These are phyloP conservation scores for Uromys caudimaculatus DNA, from an alignment of 2,797 vertebrate species.

Conservation along the genomic window DNA sequence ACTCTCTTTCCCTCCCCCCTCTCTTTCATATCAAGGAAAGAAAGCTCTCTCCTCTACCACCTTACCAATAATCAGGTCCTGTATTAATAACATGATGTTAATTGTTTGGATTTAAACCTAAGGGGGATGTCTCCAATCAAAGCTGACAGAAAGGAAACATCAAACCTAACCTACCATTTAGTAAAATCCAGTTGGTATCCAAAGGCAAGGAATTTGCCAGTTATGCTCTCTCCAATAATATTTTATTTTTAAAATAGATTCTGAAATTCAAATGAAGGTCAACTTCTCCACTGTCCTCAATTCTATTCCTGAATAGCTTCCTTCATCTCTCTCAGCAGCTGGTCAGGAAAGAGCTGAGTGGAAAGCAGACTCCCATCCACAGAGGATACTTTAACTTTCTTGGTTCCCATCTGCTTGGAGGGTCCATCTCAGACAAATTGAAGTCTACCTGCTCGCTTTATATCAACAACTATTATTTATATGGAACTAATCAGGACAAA, in stretches of 20 bases:
- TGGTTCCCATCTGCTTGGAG: not conserved
- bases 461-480: not conserved
- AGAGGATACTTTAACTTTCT: not conserved
- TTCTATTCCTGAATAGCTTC: not conserved
- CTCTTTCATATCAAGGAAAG: not conserved
- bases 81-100: not conserved
- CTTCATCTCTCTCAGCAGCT: not conserved
- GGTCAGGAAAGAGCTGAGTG: not conserved
- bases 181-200: not conserved
- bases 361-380: not conserved
- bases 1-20: not conserved
- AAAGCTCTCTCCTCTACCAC: not conserved
- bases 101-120: not conserved
- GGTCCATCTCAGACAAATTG: not conserved
- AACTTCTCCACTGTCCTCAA: not conserved
- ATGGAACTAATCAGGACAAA: not conserved
- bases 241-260: not conserved
- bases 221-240: not conserved
- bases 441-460: not conserved
- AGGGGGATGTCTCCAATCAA: not conserved
- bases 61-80: not conserved
- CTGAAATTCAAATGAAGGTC: not conserved
- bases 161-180: not conserved
- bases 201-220: not conserved
- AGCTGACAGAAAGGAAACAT: not conserved